These are phyloP conservation scores for Labeo catla DNA, from an alignment of 2,113 vertebrate species.

Conservation along the genomic window DNA sequence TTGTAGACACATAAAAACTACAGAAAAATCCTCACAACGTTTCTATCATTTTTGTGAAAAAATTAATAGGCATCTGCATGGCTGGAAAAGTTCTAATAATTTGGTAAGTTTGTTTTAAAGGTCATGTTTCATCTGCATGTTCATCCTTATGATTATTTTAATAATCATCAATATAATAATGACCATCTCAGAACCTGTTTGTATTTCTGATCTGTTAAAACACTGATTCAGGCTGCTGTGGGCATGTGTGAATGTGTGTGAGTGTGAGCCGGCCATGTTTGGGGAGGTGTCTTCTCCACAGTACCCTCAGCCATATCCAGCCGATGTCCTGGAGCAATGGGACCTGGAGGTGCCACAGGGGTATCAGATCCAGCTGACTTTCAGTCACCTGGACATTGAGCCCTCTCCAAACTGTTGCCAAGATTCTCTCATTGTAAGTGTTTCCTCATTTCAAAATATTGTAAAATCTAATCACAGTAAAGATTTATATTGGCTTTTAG, in stretches of 20 bases:
- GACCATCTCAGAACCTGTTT: neutral
- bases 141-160: neutral
- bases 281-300: conserved; percentile 84
- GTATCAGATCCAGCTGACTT: conserved; percentile 82
- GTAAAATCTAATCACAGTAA: too few species aligned
- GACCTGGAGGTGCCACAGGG: conserved; percentile 82
- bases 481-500: too few species aligned
- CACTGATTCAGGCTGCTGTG: conserved; percentile 67
- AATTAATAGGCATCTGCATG: conserved; percentile 39
- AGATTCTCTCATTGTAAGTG: conserved; percentile 75
- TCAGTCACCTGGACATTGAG: conserved; percentile 88
- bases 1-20: neutral
- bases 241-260: conserved; percentile 60
- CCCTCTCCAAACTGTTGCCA: conserved; percentile 83
- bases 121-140: neutral
- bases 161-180: neutral
- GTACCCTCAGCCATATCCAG: conserved; percentile 86
- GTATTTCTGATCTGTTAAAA: too few species aligned
- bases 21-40: neutral
- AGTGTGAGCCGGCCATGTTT: conserved; percentile 61
- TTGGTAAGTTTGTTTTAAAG: conserved; percentile 50
- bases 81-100: conserved; percentile 36
- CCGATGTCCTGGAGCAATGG: conserved; percentile 75
- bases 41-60: neutral
- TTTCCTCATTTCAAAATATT: neutral